These are phyloP conservation scores for Dicycla oo DNA, from an alignment of 2,888 invertebrate species.

Conservation along the genomic window DNA sequence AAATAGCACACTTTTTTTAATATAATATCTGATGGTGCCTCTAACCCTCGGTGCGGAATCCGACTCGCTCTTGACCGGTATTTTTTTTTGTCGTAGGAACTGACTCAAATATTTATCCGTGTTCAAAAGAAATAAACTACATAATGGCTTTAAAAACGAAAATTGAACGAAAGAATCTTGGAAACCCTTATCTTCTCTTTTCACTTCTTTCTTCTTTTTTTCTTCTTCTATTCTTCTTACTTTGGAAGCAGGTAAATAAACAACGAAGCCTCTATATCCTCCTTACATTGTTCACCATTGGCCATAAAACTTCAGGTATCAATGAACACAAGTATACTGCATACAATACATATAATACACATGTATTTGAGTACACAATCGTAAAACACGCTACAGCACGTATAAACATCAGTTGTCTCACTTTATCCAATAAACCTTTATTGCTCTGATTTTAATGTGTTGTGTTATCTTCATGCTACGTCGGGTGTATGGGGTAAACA, in stretches of 20 bases:
- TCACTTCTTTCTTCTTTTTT: background rate
- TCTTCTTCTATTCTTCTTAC: background rate
- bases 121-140: background rate
- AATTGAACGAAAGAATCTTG: background rate
- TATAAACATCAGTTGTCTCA: conserved; percentile 55
- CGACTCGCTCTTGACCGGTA: no score
- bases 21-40: no score
- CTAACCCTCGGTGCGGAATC: no score
- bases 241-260: background rate
- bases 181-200: background rate
- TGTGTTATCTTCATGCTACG: conserved; percentile 32
- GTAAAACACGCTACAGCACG: conserved; percentile 48
- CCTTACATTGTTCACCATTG: conserved; percentile 9
- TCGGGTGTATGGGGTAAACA: conserved; percentile 21
- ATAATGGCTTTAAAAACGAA: background rate
- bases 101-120: background rate
- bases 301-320: conserved; percentile 48
- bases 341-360: conserved; percentile 27
- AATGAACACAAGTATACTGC: conserved; percentile 25
- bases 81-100: background rate
- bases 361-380: conserved; percentile 41
- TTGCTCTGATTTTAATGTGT: conserved; percentile 49
- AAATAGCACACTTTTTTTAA: no score
- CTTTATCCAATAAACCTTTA: conserved; percentile 42
- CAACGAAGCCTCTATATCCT: background rate